phyloP scores from a whole-genome alignment of 1,140 invertebrate species.

The Drosophila tani region DNA sequence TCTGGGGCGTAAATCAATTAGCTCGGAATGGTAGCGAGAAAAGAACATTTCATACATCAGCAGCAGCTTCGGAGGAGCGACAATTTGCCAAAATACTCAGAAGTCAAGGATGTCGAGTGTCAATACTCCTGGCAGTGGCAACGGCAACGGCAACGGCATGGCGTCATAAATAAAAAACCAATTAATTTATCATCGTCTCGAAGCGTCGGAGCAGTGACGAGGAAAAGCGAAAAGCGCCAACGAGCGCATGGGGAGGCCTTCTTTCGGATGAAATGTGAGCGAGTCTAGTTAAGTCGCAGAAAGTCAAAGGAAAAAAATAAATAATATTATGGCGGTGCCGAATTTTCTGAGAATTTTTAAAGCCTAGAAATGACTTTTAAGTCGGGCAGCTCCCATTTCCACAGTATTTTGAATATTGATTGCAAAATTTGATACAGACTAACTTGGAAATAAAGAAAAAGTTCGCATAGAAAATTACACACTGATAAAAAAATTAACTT shows the following conservation, averaged over 20 bases:
- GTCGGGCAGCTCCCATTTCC: not conserved
- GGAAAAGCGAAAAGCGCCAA: slow-evolving; percentile 18
- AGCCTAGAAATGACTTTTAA: slow-evolving; percentile 11
- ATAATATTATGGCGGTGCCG: not conserved
- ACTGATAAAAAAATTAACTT: not conserved
- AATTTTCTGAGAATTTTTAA: slow-evolving; percentile 14
- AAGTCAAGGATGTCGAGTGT: slow-evolving; percentile 23
- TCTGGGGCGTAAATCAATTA: slow-evolving; percentile 63
- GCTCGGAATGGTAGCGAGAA: slow-evolving; percentile 28
- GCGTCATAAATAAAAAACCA: slow-evolving; percentile 79
- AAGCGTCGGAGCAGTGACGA: slow-evolving; percentile 38
- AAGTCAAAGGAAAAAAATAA: slow-evolving; percentile 28
- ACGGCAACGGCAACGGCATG: not conserved
- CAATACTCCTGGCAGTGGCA: slow-evolving; percentile 9
- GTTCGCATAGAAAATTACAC: not conserved
- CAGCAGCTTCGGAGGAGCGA: slow-evolving; percentile 25
- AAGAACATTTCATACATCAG: slow-evolving; percentile 47
- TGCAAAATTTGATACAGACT: not conserved
- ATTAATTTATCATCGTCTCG: slow-evolving; percentile 78
- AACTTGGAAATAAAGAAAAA: not conserved
- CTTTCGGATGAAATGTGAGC: slow-evolving; percentile 6
- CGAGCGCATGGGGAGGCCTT: not conserved
- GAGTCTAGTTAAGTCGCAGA: slow-evolving; percentile 45
- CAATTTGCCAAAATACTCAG: slow-evolving; percentile 50
- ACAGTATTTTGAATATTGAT: slow-evolving; percentile 1